Evolutionary conservation across 1,140 invertebrate species (phyloP).

Genomic region (Heliconius hermathena): DNA sequence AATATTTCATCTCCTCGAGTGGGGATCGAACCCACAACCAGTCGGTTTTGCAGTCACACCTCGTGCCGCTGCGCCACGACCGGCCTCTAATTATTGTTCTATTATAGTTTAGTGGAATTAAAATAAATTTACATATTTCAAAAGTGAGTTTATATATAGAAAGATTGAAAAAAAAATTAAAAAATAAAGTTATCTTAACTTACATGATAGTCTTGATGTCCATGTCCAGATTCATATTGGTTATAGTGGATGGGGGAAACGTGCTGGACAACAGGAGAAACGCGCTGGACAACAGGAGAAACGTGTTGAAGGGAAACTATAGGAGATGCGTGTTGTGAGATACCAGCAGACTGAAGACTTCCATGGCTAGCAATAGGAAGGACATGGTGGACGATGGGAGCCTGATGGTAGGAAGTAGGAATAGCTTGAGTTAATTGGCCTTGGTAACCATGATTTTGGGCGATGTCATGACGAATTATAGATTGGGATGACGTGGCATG

Average conservation of each 20-base stretch:
- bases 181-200: background rate
- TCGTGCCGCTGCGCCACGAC: no score
- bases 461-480: constrained; percentile 53
- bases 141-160: no score
- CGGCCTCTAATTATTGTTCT: no score
- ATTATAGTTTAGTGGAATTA: no score
- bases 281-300: constrained; percentile 8
- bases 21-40: no score
- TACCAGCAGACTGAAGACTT: constrained; percentile 12
- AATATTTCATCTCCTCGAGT: no score
- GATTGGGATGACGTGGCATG: constrained; percentile 59
- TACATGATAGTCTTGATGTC: constrained; percentile 34
- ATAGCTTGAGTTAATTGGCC: constrained; percentile 25
- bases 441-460: constrained; percentile 23
- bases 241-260: constrained; percentile 13
- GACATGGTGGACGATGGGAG: background rate
- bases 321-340: constrained; percentile 22
- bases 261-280: constrained; percentile 16
- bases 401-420: constrained; percentile 3
- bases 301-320: constrained; percentile 15
- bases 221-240: constrained; percentile 18
- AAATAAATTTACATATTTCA: no score
- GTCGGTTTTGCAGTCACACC: no score
- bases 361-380: background rate
- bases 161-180: no score